Base-by-base conservation (phyloP, 1,140 invertebrate genomes). In the Drosophila pachea region DNA sequence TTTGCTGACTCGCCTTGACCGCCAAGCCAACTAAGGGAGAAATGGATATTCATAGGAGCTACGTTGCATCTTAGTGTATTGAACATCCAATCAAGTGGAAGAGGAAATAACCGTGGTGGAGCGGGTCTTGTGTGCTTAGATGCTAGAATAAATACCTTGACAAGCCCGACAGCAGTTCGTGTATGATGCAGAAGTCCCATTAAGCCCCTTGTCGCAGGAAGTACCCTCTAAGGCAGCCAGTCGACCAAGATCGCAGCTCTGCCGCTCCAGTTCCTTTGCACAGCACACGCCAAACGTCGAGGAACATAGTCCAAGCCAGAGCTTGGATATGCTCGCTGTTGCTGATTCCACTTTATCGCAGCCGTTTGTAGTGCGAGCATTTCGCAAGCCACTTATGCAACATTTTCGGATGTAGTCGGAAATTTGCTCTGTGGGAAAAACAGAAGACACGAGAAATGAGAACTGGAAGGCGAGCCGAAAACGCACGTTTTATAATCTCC, bases 241-340 rank as follows among this genome's bases (percentile, higher is more conserved):
- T 0, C 84, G 73, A 7, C 88, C 89, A 5, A 76, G 56, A 4
- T 74, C 74, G 56, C 89, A 89, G 36, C 74, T 74, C 32, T 76
- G 65, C 7, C 76, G 66, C 0, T 81, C 74, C 8, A 78, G 11
- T 58, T 89, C 73, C 5, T 54, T 59, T 4, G 83, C 71, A 58
- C 89, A 89, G 48, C 89, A 89, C 2, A 89, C 82, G n/a, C 76
- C 69, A 29, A 77, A 75, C 3, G 89, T 86, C 3, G 88, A 89
- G 42, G 82, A 67, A 12, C 89, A 89, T 5, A 89, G 40, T 8
- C 87, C 87, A 5, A 82, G 64, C 83, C 88, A 89, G 0, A 87
- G 66, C 7, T 73, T 54, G 0, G 88, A 78, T 14, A 89, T 87
- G 40, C 58, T 69, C 4, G 36, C 31, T 0, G 77, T 49, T 9